These are phyloP conservation scores for Linnaemya tessellans DNA, from an alignment of 2,888 invertebrate genomes.

Conservation along the genomic window DNA sequence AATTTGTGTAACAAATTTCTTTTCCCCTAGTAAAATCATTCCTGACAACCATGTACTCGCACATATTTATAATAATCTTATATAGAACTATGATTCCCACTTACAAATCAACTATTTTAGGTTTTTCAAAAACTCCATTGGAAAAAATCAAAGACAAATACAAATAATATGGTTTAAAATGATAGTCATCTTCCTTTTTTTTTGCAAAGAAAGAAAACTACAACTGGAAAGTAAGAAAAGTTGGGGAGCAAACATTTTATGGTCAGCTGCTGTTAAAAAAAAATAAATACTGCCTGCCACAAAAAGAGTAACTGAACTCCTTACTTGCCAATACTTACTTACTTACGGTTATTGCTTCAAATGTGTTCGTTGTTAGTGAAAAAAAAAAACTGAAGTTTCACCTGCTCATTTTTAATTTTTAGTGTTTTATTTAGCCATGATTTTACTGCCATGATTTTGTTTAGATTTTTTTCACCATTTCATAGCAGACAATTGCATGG, in stretches of 20 bases:
- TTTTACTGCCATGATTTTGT: conserved; percentile 64
- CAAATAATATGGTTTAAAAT: conserved; percentile 62
- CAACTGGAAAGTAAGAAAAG: conserved; percentile 47
- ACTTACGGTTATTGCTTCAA: conserved; percentile 53
- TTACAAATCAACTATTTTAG: conserved; percentile 49
- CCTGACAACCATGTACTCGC: not conserved
- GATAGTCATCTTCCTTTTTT: conserved; percentile 57
- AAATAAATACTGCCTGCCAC: conserved; percentile 46
- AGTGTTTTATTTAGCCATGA: conserved; percentile 69
- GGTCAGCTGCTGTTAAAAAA: conserved; percentile 50
- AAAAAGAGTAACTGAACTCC: conserved; percentile 57
- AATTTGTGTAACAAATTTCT: not conserved
- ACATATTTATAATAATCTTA: conserved; percentile 40
- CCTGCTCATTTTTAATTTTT: conserved; percentile 72
- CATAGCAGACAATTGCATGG: conserved; percentile 48
- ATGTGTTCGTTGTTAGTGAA: conserved; percentile 60
- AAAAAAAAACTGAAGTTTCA: conserved; percentile 63
- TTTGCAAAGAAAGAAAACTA: conserved; percentile 39
- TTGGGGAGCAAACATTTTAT: conserved; percentile 66
- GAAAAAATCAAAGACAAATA: conserved; percentile 18
- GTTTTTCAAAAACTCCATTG: conserved; percentile 22
- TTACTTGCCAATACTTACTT: conserved; percentile 52
- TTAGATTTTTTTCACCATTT: conserved; percentile 52
- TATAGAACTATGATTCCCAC: conserved; percentile 42
- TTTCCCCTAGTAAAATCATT: not conserved